These are phyloP conservation scores for Choloepus hoffmanni DNA, from an alignment of 2,113 vertebrate species.

Conservation along the genomic window DNA sequence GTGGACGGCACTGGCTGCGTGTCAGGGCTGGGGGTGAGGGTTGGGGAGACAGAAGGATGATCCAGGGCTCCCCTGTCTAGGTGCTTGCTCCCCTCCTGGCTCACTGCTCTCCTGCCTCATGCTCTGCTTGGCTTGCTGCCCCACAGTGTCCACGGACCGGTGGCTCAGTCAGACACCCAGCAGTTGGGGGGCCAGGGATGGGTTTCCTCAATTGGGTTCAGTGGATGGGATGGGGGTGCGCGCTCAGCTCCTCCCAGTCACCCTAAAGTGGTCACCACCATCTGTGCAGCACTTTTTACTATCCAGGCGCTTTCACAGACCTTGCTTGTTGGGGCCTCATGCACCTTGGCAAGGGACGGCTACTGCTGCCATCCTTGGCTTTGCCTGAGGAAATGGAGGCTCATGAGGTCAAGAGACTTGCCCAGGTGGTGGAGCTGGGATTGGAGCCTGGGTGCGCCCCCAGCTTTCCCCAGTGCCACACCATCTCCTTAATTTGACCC, in stretches of 20 bases:
- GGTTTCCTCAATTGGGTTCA: background rate
- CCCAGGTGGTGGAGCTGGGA: background rate
- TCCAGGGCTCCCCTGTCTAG: background rate
- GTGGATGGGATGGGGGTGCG: background rate
- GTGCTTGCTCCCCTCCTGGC: background rate
- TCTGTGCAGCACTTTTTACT: fast-evolving
- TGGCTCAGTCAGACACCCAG: constrained; percentile 13
- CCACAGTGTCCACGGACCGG: fast-evolving
- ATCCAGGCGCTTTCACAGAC: background rate
- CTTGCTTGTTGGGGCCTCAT: background rate
- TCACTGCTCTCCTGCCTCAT: fast-evolving
- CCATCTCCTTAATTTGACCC: too few relatives aligned
- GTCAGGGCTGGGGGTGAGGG: background rate
- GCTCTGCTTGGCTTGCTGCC: background rate
- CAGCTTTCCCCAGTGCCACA: fast-evolving
- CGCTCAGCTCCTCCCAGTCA: background rate
- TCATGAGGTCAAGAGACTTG: background rate
- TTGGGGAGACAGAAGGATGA: background rate
- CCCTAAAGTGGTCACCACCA: fast-evolving
- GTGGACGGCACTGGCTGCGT: background rate
- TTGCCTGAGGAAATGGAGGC: constrained; percentile 9
- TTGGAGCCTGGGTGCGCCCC: background rate
- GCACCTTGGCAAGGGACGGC: fast-evolving
- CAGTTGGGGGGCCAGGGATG: background rate
- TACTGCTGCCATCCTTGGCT: background rate